These are phyloP conservation scores for Pectinophora gossypiella DNA, from an alignment of 1,140 invertebrate species.

Conservation along the genomic window DNA sequence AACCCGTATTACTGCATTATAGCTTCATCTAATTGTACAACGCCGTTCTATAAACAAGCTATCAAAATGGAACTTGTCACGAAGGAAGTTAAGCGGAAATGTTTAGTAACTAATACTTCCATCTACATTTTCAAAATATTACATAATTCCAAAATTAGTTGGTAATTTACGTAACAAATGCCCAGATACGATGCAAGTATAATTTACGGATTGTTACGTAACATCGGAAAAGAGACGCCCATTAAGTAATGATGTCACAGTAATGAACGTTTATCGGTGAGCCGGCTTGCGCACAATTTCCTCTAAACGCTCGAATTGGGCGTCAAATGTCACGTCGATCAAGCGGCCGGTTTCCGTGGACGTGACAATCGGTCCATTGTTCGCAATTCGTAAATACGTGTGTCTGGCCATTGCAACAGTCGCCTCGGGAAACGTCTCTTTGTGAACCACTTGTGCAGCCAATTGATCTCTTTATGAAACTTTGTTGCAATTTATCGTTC, in stretches of 20 bases:
- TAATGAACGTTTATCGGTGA: constrained; percentile 14
- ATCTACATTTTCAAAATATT: too few species aligned
- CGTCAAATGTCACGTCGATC: constrained; percentile 27
- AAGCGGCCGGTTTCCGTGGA: constrained; percentile 30
- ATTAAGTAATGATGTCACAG: constrained; percentile 27
- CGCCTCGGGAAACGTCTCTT: background rate
- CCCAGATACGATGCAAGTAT: too few species aligned
- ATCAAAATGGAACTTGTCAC: too few species aligned
- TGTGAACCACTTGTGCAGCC: background rate
- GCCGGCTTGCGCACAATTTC: constrained; percentile 27
- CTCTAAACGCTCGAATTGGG: constrained; percentile 35
- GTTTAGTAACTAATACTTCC: too few species aligned
- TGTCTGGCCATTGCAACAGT: background rate
- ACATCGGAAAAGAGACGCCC: background rate
- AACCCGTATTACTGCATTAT: background rate
- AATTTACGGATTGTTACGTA: background rate
- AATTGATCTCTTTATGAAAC: background rate
- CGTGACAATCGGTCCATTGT: constrained; percentile 51
- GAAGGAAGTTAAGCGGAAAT: too few species aligned
- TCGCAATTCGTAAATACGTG: constrained; percentile 6
- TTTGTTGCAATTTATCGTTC: too few species aligned
- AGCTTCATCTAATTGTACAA: background rate
- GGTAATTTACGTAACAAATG: too few species aligned
- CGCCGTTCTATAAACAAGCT: too few species aligned
- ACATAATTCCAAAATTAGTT: too few species aligned